Percentiles rank a stretch among this genome's conserved stretches.
These are phyloP conservation scores for Aurelia coerulea DNA, from an alignment of 30 jellyfish, hydroid and myxozoan genomes.

Conservation along the genomic window DNA sequence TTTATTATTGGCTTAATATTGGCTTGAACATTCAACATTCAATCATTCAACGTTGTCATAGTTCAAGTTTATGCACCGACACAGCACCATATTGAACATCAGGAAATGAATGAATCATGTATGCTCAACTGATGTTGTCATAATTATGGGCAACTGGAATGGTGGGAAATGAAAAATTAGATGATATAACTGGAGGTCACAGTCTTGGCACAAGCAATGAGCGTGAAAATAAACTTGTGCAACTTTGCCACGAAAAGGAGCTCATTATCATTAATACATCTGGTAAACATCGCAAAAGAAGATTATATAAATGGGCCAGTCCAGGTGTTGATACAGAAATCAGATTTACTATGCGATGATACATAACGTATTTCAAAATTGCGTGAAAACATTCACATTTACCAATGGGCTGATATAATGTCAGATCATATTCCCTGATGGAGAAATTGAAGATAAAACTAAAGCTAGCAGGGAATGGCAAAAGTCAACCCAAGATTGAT, in stretches of 20 bases:
- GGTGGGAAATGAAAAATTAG: background rate
- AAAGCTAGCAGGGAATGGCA: background rate
- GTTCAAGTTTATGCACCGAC: slow-evolving; percentile 49
- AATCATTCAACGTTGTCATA: slow-evolving; percentile 30
- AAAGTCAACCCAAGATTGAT: too few species aligned
- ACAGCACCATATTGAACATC: slow-evolving; percentile 11
- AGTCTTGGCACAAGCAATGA: background rate
- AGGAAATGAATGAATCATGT: background rate
- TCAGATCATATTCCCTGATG: slow-evolving; percentile 6
- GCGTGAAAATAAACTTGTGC: slow-evolving; percentile 1
- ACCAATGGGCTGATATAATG: background rate
- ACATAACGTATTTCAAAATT: background rate
- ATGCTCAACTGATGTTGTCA: background rate
- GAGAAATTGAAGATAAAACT: background rate
- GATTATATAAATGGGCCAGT: background rate
- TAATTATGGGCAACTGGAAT: slow-evolving; percentile 14
- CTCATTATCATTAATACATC: background rate
- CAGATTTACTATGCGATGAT: background rate
- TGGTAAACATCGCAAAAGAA: background rate
- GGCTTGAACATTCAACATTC: too few species aligned
- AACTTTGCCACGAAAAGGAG: background rate
- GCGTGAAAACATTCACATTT: background rate
- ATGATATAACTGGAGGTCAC: background rate
- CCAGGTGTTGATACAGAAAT: slow-evolving; percentile 1
- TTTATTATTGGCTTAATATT: too few species aligned